Percentiles rank a stretch among this genome's conserved stretches.
phyloP scores from a whole-genome alignment of 2,113 vertebrate genomes.

The Polyodon spathula region DNA sequence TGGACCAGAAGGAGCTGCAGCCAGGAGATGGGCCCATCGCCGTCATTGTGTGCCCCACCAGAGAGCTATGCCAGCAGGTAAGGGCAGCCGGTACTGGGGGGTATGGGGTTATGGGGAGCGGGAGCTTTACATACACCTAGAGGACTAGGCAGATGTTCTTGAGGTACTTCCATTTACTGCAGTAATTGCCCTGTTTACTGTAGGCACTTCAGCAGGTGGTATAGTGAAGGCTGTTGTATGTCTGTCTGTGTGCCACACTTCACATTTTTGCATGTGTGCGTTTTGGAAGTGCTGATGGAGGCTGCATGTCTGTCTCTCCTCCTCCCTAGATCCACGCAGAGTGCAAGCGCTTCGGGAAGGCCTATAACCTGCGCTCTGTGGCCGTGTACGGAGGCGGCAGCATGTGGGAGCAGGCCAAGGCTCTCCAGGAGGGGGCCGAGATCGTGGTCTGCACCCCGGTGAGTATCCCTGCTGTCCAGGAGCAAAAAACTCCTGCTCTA shows the following conservation, averaged over 20 bases:
- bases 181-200: too few relatives aligned
- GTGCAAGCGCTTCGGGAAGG: conserved; percentile 96
- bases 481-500: background rate
- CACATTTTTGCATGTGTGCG: too few relatives aligned
- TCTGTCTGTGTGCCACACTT: too few relatives aligned
- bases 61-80: conserved; percentile 97
- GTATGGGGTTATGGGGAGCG: too few relatives aligned
- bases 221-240: too few relatives aligned
- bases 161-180: too few relatives aligned
- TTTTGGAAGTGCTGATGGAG: too few relatives aligned
- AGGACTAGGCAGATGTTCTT: too few relatives aligned
- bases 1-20: conserved; percentile 95
- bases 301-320: conserved; percentile 8
- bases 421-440: conserved; percentile 95
- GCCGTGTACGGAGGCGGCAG: conserved; percentile 96
- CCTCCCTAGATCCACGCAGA: conserved; percentile 78
- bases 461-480: conserved; percentile 46
- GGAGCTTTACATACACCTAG: too few relatives aligned
- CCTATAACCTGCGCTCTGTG: conserved; percentile 88
- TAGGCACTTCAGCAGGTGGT: too few relatives aligned
- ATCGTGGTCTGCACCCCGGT: conserved; percentile 98
- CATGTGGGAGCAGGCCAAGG: conserved; percentile 99
- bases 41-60: conserved; percentile 87
- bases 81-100: too few relatives aligned
- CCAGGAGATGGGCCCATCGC: conserved; percentile 90